phyloP scores from a whole-genome alignment of 1,140 invertebrate species.

The Camponotus vicinus region DNA sequence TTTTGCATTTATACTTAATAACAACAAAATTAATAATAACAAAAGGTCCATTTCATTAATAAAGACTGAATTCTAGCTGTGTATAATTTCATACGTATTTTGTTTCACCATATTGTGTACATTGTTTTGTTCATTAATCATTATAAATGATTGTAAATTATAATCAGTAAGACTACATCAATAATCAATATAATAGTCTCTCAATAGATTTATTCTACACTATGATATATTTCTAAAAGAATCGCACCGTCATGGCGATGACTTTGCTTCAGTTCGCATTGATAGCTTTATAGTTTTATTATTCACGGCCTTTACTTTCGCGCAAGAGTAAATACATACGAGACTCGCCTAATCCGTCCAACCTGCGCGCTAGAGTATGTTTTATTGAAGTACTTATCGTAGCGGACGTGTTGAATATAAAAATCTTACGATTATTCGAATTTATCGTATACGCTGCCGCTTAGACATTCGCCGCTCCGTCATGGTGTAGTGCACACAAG shows the following conservation, averaged over 20 bases:
- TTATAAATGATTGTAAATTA: slow-evolving; percentile 14
- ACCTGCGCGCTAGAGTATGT: slow-evolving; percentile 72
- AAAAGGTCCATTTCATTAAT: background rate
- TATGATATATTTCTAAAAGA: slow-evolving; percentile 50
- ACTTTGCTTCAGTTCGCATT: slow-evolving; percentile 59
- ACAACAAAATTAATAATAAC: background rate
- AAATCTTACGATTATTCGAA: slow-evolving; percentile 70
- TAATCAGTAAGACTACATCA: slow-evolving; percentile 28
- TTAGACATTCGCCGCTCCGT: slow-evolving; percentile 40
- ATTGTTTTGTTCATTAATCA: background rate
- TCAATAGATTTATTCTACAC: slow-evolving; percentile 65
- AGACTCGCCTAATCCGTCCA: slow-evolving; percentile 41
- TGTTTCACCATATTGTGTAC: background rate
- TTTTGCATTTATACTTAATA: slow-evolving; percentile 10
- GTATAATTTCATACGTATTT: background rate
- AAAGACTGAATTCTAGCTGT: background rate
- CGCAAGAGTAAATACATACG: slow-evolving; percentile 75
- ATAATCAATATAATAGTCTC: slow-evolving; percentile 16
- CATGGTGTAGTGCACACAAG: slow-evolving; percentile 1
- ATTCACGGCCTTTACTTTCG: slow-evolving; percentile 63
- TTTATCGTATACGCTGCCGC: slow-evolving; percentile 65
- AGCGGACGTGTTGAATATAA: slow-evolving; percentile 68
- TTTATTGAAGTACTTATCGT: slow-evolving; percentile 79
- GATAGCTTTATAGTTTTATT: slow-evolving; percentile 71
- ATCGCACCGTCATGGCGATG: slow-evolving; percentile 26